Evolutionary conservation across 2,888 invertebrate species (phyloP), one percentile per base, ranked within the genome.

Genomic region (Cheilosia soror): DNA sequence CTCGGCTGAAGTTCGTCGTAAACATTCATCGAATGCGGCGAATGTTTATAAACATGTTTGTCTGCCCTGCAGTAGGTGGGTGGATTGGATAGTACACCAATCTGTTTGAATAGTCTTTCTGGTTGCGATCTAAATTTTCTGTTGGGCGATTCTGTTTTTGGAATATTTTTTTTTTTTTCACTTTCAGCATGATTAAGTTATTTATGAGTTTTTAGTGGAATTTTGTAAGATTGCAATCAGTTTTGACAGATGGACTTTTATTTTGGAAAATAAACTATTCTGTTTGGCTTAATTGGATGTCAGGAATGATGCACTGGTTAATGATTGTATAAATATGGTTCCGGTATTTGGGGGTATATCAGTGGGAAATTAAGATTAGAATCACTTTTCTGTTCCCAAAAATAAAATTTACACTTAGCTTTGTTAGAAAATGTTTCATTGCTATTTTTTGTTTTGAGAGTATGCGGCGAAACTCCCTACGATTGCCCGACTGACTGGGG

Each of bases 1-100:
- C 71, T 76, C 42, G 85, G 76, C 68, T 77, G 66, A 71, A 58
- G 57, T 72, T 81, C 76, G 68, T 72, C 68, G 80, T 81, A 75
- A 81, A 81, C 80, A 81, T 62, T 69, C 60, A n/a, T 51, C 62
- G 75, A 62, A 69, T 75, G 76, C 65, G 76, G 65, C 42, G 13
- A 76, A 71, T 82, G 81, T 77, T 82, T 79, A 80, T 75, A 80
- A 80, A 80, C 73, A 84, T 80, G 84, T 75, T 75, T 84, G 75
- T 69, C 63, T 75, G 65, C 58, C 57, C 69, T 72, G 37, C 37
- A 11, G 37, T 11, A 37, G 37, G 37, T 37, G 37, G 37, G 11
- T 11, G 37, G 37, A 4, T 11, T 4, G 4, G 11, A 37, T 37
- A 31, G 47, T 53, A 44, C 55, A 53, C 57, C 20, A 58, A 33